Conservation (phyloP, 1,140 invertebrate species). For the Halictus rubicundus region DNA sequence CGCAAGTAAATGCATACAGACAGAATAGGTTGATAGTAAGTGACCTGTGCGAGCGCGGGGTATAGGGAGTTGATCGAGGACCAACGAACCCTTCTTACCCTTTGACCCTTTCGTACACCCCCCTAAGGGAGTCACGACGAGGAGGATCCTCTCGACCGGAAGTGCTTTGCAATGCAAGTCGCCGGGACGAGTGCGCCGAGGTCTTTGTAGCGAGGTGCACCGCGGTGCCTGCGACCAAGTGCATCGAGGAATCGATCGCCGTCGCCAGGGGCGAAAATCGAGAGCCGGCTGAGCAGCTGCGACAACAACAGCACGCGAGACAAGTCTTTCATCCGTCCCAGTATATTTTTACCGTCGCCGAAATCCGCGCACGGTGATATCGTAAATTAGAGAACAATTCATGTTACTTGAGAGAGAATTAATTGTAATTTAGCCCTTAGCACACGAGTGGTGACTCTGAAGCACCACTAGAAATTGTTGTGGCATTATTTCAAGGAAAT, state of each 20-base stretch:
- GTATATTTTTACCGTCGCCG: too few relatives aligned
- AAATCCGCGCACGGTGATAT: too few relatives aligned
- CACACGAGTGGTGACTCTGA: too few relatives aligned
- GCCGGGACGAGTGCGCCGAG: constrained; percentile 45
- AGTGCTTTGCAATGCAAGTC: constrained; percentile 68
- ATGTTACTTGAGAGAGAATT: too few relatives aligned
- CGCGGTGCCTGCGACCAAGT: constrained; percentile 42
- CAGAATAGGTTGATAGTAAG: constrained; percentile 53
- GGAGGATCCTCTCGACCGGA: constrained; percentile 65
- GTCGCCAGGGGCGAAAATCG: constrained; percentile 44
- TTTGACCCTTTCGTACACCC: constrained; percentile 61
- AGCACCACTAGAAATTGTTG: too few relatives aligned
- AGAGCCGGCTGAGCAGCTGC: neutral
- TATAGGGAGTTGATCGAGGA: constrained; percentile 60
- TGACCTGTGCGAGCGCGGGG: constrained; percentile 25
- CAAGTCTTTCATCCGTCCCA: neutral
- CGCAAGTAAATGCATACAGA: constrained; percentile 47
- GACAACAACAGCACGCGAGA: neutral
- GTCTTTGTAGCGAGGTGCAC: constrained; percentile 55
- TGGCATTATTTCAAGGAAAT: too few relatives aligned
- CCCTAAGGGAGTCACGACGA: constrained; percentile 35
- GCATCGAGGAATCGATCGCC: constrained; percentile 54
- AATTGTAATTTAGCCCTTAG: too few relatives aligned
- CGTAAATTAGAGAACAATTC: too few relatives aligned
- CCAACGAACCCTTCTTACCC: constrained; percentile 70